Conservation (phyloP, 2,888 invertebrate genomes). For the Flexamia atlantica region DNA sequence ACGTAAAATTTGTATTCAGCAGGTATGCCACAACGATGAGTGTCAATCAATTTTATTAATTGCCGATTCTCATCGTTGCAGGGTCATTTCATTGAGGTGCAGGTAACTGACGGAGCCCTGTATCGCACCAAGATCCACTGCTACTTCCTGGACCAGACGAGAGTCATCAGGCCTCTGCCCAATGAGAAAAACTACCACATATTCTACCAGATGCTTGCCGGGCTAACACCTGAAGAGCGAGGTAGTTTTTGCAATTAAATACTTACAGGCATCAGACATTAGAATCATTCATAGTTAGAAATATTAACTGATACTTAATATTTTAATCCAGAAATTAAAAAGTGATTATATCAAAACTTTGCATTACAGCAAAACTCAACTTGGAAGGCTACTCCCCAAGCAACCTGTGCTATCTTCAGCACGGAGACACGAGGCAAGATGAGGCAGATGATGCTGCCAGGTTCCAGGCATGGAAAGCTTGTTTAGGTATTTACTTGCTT, state of each 20-base stretch:
- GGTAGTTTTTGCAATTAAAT: too few relatives aligned
- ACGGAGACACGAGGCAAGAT: constrained; percentile 85
- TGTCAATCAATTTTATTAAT: too few relatives aligned
- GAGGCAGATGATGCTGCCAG: constrained; percentile 85
- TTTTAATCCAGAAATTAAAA: too few relatives aligned
- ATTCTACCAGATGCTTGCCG: constrained; percentile 97
- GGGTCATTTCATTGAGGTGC: constrained; percentile 98
- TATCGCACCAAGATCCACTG: constrained; percentile 98
- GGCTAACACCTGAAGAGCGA: constrained; percentile 90
- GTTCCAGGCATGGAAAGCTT: constrained; percentile 96
- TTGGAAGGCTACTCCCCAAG: constrained; percentile 90
- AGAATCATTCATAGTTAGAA: too few relatives aligned
- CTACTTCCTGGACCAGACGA: constrained; percentile 95
- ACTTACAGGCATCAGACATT: too few relatives aligned
- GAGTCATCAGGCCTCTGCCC: constrained; percentile 90
- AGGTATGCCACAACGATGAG: too few relatives aligned
- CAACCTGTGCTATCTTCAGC: constrained; percentile 89
- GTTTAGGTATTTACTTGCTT: constrained; percentile 82
- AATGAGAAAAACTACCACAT: constrained; percentile 98
- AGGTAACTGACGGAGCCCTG: constrained; percentile 95
- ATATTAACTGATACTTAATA: too few relatives aligned
- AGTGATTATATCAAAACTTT: constrained; percentile 55
- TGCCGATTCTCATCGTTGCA: constrained; percentile 72
- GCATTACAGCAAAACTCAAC: constrained; percentile 84
- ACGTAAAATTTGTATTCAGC: too few relatives aligned